Evolutionary conservation across 1,140 invertebrate species (phyloP).

Genomic region (Drosophila tani): DNA sequence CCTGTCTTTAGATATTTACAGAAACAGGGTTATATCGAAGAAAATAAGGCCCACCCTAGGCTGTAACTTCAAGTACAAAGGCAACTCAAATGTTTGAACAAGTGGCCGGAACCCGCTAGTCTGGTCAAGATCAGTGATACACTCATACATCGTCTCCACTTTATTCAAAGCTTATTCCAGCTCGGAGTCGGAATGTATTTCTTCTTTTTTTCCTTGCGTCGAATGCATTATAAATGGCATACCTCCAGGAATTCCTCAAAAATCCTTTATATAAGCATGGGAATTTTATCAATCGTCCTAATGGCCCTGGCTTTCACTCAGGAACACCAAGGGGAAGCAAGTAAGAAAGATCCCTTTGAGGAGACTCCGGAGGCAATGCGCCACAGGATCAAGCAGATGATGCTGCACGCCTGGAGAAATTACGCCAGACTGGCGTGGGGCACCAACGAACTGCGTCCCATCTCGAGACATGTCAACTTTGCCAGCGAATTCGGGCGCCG

Average conservation of each 20-base stretch:
- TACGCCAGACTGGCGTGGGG: conserved; percentile 98
- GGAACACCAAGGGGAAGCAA: not conserved
- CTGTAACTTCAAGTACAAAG: not conserved
- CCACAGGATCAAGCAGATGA: conserved; percentile 89
- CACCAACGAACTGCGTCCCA: conserved; percentile 97
- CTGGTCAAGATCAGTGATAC: not conserved
- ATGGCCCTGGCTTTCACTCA: not conserved
- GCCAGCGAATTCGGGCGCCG: conserved; percentile 96
- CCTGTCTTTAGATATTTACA: too few species aligned
- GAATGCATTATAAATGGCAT: conserved; percentile 21
- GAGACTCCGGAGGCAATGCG: conserved; percentile 10
- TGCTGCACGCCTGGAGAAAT: conserved; percentile 96
- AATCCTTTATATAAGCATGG: conserved; percentile 4
- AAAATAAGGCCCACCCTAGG: conserved; percentile 2
- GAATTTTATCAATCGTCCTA: not conserved
- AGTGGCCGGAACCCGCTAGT: conserved; percentile 8
- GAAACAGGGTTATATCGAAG: not conserved
- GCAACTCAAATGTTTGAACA: conserved; percentile 27
- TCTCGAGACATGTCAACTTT: conserved; percentile 94
- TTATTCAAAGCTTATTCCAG: not conserved
- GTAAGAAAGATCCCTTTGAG: not conserved
- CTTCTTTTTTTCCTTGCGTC: conserved; percentile 7
- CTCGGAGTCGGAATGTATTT: conserved; percentile 19
- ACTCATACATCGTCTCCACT: not conserved
- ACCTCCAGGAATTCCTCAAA: not conserved